These are phyloP conservation scores for Gavia stellata DNA, from an alignment of 2,113 vertebrate species.

Conservation along the genomic window DNA sequence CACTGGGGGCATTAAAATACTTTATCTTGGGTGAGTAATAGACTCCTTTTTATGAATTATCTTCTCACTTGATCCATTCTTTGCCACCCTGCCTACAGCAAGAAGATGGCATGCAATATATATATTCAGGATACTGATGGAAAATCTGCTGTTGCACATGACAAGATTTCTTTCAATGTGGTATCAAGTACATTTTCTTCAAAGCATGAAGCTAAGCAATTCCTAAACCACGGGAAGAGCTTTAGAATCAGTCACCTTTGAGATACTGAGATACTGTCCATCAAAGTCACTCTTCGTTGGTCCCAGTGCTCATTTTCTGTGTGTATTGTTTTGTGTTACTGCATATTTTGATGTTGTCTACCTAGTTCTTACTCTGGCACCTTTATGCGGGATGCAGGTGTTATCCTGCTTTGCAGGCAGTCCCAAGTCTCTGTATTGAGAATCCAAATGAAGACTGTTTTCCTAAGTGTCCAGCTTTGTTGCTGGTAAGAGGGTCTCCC, in stretches of 20 bases:
- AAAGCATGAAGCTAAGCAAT: neutral
- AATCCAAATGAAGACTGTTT: neutral
- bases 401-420: neutral
- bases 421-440: neutral
- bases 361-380: neutral
- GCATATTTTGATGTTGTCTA: neutral
- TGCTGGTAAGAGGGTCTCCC: neutral
- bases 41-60: neutral
- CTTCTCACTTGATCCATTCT: neutral
- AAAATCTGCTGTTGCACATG: neutral
- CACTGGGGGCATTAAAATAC: neutral
- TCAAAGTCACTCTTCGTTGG: neutral
- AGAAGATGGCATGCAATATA: neutral
- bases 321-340: neutral
- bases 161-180: neutral
- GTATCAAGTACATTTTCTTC: neutral
- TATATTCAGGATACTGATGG: neutral
- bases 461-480: neutral
- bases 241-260: neutral
- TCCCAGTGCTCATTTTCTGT: neutral
- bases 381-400: neutral
- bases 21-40: neutral
- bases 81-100: neutral
- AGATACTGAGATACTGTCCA: neutral
- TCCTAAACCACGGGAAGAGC: neutral